Evolutionary conservation across 1,140 invertebrate genomes (phyloP), one percentile per base, ranked within the genome.

Genomic region (Sycophaga agraensis): DNA sequence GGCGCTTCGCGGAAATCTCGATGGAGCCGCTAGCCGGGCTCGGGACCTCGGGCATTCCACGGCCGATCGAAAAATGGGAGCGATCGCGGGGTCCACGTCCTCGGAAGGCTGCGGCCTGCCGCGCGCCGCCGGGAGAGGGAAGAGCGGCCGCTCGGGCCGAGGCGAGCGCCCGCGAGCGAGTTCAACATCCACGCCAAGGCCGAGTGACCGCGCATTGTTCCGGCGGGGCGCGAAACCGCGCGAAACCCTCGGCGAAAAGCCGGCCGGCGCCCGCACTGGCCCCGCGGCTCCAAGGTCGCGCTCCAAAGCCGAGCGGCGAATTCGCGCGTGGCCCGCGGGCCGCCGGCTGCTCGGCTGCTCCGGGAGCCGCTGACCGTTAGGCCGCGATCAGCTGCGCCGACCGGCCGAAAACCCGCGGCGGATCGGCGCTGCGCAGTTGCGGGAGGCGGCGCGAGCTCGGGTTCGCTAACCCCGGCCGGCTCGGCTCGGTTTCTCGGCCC

Each of bases 141-240:
- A n/a, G n/a, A n/a, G n/a, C n/a, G n/a, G n/a, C n/a, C n/a, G n/a
- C n/a, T n/a, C n/a, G n/a, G n/a, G n/a, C n/a, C n/a, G n/a, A n/a
- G n/a, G 35, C 17, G 35, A 43, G 53, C 19, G 21, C 17, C 11
- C 37, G 58, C 65, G 42, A 70, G 39, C 70, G 68, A 68, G 74
- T 77, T 77, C 73, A 77, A 74, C 70, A 73, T 73, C 70, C 75
- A 74, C 65, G 66, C 63, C 67, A 71, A 75, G 72, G 71, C 66
- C 70, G 67, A 66, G 59, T 63, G 68, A 65, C 64, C 67, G 68
- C 60, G 63, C 70, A 68, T 72, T 68, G 70, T 66, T 65, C 65
- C 64, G n/a, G 63, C 63, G 57, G 59, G 68, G 22, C 59, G 48
- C 42, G 53, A 42, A 53, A 45, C 56, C n/a, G n/a, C n/a, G n/a